phyloP scores from a whole-genome alignment of 1,140 invertebrate genomes.

The Ostrea edulis region DNA sequence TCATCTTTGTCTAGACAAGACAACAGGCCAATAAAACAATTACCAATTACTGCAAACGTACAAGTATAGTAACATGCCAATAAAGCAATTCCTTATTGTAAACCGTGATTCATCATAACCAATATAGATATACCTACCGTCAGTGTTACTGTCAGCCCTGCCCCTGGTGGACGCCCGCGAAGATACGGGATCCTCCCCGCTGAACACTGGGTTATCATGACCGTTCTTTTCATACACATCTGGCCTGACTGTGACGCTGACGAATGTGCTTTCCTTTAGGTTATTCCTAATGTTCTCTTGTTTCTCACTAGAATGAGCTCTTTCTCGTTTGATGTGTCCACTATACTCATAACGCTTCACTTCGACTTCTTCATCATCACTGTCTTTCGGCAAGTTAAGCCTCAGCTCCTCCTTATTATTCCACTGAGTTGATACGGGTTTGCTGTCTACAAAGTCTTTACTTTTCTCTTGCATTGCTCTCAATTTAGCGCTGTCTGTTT shows the following conservation, averaged over 20 bases:
- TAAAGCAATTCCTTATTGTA: background rate
- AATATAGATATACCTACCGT: slow-evolving; percentile 45
- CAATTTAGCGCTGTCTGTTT: slow-evolving; percentile 58
- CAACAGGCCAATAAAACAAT: background rate
- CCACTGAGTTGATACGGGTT: slow-evolving; percentile 50
- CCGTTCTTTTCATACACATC: background rate
- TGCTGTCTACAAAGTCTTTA: slow-evolving; percentile 42
- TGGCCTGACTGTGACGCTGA: slow-evolving; percentile 23
- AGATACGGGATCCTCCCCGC: background rate
- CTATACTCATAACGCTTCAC: slow-evolving; percentile 53
- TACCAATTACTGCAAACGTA: background rate
- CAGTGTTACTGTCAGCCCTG: slow-evolving; percentile 55
- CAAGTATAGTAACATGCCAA: background rate
- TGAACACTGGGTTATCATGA: slow-evolving; percentile 49
- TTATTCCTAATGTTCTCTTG: slow-evolving; percentile 8
- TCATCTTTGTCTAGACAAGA: no score
- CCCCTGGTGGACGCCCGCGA: background rate
- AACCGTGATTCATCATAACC: background rate
- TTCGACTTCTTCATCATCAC: slow-evolving; percentile 52
- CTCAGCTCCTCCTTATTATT: slow-evolving; percentile 47
- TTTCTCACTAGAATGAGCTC: background rate
- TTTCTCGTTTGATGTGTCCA: slow-evolving; percentile 26
- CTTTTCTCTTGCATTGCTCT: slow-evolving; percentile 58
- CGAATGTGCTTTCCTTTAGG: slow-evolving; percentile 36
- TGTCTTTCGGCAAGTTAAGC: slow-evolving; percentile 53